These are phyloP conservation scores for Orthosia gracilis DNA, from an alignment of 2,888 invertebrate species.

Conservation along the genomic window DNA sequence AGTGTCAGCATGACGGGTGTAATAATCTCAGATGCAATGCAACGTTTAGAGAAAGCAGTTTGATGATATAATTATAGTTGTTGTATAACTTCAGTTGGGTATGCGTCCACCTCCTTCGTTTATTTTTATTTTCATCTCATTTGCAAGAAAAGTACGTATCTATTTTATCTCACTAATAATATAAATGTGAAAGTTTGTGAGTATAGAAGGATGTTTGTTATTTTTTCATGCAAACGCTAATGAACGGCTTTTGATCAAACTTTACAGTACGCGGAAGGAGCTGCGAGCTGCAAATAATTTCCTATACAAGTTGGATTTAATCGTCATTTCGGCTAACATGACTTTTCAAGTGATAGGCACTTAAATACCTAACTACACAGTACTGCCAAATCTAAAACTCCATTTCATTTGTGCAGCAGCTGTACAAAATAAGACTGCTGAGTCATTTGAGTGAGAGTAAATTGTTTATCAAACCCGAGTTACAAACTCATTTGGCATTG, in stretches of 20 bases:
- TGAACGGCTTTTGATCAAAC: too few relatives aligned
- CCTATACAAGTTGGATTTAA: too few relatives aligned
- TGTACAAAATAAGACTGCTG: slow-evolving; percentile 16
- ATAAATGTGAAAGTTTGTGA: too few relatives aligned
- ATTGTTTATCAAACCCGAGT: slow-evolving; percentile 37
- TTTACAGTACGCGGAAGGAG: too few relatives aligned
- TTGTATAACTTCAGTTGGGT: slow-evolving; percentile 46
- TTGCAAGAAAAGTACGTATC: neutral
- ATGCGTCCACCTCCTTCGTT: slow-evolving; percentile 13
- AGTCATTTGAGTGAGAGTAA: slow-evolving; percentile 35
- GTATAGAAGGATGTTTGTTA: too few relatives aligned
- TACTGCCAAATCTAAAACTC: neutral
- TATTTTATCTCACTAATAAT: too few relatives aligned
- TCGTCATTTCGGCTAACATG: neutral
- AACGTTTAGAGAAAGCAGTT: slow-evolving; percentile 50
- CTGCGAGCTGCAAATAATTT: too few relatives aligned
- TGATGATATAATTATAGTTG: slow-evolving; percentile 48
- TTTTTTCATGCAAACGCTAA: too few relatives aligned
- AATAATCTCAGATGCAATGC: slow-evolving; percentile 20
- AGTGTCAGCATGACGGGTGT: slow-evolving; percentile 17
- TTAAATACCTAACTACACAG: neutral
- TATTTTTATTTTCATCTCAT: slow-evolving; percentile 4
- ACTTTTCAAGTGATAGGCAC: neutral
- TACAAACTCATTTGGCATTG: slow-evolving; percentile 47
- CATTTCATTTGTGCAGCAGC: neutral